These are phyloP conservation scores for Hemibagrus guttatus DNA, from an alignment of 2,797 vertebrate genomes.

Conservation along the genomic window DNA sequence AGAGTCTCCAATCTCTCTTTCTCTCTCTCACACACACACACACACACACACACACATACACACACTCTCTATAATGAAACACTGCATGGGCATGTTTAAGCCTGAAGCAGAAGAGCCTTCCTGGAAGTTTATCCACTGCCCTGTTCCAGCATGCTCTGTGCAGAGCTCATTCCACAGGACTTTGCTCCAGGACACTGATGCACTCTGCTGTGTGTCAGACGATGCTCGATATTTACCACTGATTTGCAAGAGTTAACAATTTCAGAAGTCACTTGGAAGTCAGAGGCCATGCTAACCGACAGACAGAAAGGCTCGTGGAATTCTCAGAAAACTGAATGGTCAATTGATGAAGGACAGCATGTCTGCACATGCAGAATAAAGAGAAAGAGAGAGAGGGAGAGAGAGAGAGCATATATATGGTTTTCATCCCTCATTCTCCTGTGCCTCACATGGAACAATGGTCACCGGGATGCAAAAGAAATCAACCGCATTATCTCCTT, in stretches of 20 bases:
- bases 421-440: neutral
- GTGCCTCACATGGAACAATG: no score
- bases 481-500: neutral
- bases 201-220: neutral
- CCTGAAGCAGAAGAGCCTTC: neutral
- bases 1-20: neutral
- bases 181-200: neutral
- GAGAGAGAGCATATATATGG: no score
- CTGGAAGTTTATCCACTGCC: neutral
- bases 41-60: neutral
- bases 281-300: neutral
- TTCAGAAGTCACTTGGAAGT: neutral
- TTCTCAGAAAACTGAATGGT: neutral
- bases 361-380: no score
- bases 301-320: neutral
- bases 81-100: slow-evolving; percentile 3
- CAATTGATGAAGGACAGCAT: no score
- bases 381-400: no score
- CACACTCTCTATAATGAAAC: slow-evolving; percentile 1
- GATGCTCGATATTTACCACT: neutral
- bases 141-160: slow-evolving; percentile 16
- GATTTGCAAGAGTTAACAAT: neutral
- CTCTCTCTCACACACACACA: neutral
- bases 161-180: slow-evolving; percentile 10
- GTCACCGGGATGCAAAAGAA: neutral